Evolutionary conservation across 30 jellyfish, hydroid and myxozoan genomes (phyloP).

Genomic region (Pseudorhiza aurosa): DNA sequence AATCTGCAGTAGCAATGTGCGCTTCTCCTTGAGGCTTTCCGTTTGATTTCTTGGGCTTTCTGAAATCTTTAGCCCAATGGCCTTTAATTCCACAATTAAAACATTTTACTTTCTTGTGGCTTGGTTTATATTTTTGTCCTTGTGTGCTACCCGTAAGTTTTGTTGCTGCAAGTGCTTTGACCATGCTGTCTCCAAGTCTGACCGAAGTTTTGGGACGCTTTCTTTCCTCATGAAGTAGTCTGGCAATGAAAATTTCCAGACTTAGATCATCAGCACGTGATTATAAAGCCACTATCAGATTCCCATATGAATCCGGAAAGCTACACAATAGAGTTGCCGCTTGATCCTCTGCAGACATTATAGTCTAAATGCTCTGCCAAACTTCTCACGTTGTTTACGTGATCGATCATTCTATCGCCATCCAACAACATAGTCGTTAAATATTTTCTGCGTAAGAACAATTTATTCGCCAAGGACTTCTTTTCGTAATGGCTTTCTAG

Average conservation of each 20-base stretch:
- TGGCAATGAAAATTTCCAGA: background rate
- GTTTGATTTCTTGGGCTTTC: background rate
- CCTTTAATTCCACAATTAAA: constrained; percentile 1
- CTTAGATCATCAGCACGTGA: background rate
- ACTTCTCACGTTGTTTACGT: constrained; percentile 2
- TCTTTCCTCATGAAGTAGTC: constrained; percentile 5
- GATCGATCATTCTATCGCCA: constrained; percentile 11
- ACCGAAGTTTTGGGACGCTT: background rate
- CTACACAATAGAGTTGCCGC: background rate
- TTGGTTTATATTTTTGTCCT: background rate
- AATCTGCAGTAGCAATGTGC: background rate
- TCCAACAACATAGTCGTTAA: constrained; percentile 33
- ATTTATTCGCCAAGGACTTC: constrained; percentile 23
- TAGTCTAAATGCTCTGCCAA: constrained; percentile 16
- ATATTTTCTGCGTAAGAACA: constrained; percentile 8
- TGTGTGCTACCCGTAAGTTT: too few relatives aligned
- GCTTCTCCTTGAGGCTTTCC: background rate
- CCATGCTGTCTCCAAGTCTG: background rate
- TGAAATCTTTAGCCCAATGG: constrained; percentile 1
- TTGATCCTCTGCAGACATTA: background rate
- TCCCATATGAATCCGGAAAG: constrained; percentile 2
- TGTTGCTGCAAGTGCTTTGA: too few relatives aligned
- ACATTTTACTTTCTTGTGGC: background rate
- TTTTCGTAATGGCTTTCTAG: constrained; percentile 25
- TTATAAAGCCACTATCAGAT: constrained; percentile 4